Base-by-base conservation (phyloP, 92 coral and sea anemone genomes). In the Phenganax marumi region DNA sequence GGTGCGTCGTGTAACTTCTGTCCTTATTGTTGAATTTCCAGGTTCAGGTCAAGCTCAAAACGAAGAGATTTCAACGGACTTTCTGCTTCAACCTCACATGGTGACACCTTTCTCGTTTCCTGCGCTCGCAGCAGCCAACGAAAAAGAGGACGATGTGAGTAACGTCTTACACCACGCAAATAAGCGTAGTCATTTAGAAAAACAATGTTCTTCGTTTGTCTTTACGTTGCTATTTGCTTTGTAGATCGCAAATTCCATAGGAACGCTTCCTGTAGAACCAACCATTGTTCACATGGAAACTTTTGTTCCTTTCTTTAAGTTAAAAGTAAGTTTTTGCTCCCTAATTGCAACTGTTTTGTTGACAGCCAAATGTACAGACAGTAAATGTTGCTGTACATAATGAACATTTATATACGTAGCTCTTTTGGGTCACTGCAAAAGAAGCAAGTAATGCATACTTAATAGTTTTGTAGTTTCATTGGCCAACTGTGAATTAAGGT, bases 131-230 rank as follows among this genome's bases (percentile, higher is more conserved):
- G 86, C 96, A 24, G 91, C 93, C 0, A 93, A 89, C 56, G 91
- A 89, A 10, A 95, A 95, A 72, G 98, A 95, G 57, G 97, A 95
- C 77, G 85, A 90, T 91, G 98, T 95, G 70, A 48, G 92, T 85
- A 23, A 26, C 24, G 33, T 49, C 13, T 21, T 53, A 25, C 14
- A 22, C 52, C n/a, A 8, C 1, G 9, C 70, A 56, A 14, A 56
- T 56, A 56, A 33, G 43, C 43, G 43, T 33, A 33, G 5, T 33
- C 43, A 33, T 33, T 33, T 33, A 33, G 43, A 33, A 33, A 33
- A 33, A 33, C 5, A 33, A 33, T 33, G 5, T 33, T 5, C 43
- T 33, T 33, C 2, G 2, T 5, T 33, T 1, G 43, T 33, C 43
- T 33, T 33, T 33, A 33, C 43, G 43, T 33, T 33, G 5, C 43